Evolutionary conservation across 2,888 invertebrate genomes (phyloP).

Genomic region (Dryobota labecula): DNA sequence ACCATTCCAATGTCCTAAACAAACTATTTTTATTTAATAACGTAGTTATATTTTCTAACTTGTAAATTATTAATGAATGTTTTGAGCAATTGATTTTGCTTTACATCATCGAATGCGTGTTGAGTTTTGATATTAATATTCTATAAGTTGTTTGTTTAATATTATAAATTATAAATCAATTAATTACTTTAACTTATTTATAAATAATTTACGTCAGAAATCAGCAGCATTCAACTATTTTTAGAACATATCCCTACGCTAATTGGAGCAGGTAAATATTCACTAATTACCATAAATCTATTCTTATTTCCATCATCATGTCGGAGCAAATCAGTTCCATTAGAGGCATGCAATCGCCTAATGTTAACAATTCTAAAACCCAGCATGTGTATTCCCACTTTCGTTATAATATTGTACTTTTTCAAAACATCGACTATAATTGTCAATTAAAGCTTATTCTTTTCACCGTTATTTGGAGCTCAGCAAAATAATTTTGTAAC

Average conservation of each 20-base stretch:
- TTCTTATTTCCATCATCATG: slow-evolving; percentile 63
- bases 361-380: slow-evolving; percentile 56
- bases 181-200: slow-evolving; percentile 26
- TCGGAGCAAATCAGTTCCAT: slow-evolving; percentile 63
- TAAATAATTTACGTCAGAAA: slow-evolving; percentile 58
- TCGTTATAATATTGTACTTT: slow-evolving; percentile 60
- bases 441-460: slow-evolving; percentile 33
- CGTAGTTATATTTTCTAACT: slow-evolving; percentile 76
- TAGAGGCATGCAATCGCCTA: slow-evolving; percentile 77
- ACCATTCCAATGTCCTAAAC: slow-evolving; percentile 68
- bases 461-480: slow-evolving; percentile 11
- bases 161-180: slow-evolving; percentile 47
- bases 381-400: slow-evolving; percentile 70
- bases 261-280: slow-evolving; percentile 65
- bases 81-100: slow-evolving; percentile 73
- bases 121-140: slow-evolving; percentile 68
- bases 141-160: slow-evolving; percentile 22
- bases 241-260: slow-evolving; percentile 63
- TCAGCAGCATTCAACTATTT: slow-evolving; percentile 64
- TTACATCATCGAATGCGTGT: slow-evolving; percentile 76
- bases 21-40: slow-evolving; percentile 70
- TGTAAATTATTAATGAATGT: slow-evolving; percentile 71
- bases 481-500: slow-evolving; percentile 15
- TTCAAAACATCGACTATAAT: slow-evolving; percentile 46
- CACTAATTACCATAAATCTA: slow-evolving; percentile 56